Percentiles rank a stretch among this genome's conserved stretches.
phyloP scores from a whole-genome alignment of 2,113 vertebrate genomes.

The Jaculus jaculus region DNA sequence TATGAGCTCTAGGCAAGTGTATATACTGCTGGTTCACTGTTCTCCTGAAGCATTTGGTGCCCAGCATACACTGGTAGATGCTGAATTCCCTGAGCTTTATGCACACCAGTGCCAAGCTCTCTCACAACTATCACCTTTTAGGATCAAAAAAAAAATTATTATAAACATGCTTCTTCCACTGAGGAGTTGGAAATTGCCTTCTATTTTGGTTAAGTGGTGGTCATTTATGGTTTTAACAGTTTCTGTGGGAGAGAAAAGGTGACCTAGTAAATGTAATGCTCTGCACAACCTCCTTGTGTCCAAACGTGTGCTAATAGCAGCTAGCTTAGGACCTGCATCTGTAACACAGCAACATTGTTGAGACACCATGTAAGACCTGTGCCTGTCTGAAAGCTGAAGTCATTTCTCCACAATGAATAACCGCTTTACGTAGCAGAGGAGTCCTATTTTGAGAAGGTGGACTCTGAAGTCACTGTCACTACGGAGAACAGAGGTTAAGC shows the following conservation, averaged over 20 bases:
- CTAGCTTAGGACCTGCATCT: background rate
- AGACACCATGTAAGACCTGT: rapidly evolving
- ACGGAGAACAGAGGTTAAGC: background rate
- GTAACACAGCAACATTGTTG: background rate
- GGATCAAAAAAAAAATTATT: conserved; percentile 43
- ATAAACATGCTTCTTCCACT: conserved; percentile 43
- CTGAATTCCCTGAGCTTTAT: conserved; percentile 15
- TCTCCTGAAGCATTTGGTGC: conserved; percentile 23
- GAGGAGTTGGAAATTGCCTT: conserved; percentile 49
- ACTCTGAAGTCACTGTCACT: background rate
- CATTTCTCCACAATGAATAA: conserved; percentile 38
- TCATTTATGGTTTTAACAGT: conserved; percentile 54
- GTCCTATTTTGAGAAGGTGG: background rate
- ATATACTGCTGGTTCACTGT: background rate
- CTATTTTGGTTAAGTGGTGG: conserved; percentile 60
- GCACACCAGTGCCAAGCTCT: background rate
- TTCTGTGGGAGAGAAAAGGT: background rate
- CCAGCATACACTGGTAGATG: background rate
- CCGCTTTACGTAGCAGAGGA: background rate
- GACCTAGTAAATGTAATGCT: background rate
- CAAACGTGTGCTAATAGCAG: background rate
- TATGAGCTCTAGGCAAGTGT: conserved; percentile 56
- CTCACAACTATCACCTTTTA: conserved; percentile 34
- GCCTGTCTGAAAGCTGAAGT: background rate
- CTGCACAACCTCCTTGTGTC: background rate